These are phyloP conservation scores for Pongo abelii DNA, from an alignment of 2,113 vertebrate species.

Conservation along the genomic window DNA sequence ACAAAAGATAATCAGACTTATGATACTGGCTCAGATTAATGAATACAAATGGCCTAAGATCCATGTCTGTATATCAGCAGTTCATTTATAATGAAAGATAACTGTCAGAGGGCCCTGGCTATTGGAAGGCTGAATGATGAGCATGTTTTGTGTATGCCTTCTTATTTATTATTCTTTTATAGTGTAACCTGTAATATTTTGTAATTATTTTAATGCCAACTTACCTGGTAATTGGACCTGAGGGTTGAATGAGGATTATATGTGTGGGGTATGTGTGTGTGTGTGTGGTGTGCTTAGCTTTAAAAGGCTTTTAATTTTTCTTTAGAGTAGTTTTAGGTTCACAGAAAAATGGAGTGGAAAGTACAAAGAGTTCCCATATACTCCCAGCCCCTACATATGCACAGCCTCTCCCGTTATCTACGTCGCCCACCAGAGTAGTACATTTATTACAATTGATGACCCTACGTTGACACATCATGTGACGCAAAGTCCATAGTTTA, in stretches of 20 bases:
- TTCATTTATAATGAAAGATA: not conserved
- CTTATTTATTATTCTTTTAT: not conserved
- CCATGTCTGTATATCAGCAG: not conserved
- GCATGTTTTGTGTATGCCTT: not conserved
- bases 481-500: not conserved
- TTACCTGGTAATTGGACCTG: not conserved
- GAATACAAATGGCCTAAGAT: not conserved
- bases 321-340: not conserved
- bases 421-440: not conserved
- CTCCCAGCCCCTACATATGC: too few relatives aligned
- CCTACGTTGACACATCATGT: not conserved
- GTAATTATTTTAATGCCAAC: conserved; percentile 17
- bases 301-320: not conserved
- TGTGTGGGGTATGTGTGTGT: not conserved
- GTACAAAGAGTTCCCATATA: not conserved
- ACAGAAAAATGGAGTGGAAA: not conserved
- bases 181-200: not conserved
- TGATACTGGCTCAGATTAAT: not conserved
- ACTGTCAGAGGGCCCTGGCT: not conserved
- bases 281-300: not conserved
- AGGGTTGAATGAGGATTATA: not conserved
- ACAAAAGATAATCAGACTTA: not conserved
- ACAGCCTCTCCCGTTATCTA: not conserved
- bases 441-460: not conserved
- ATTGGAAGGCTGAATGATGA: not conserved